A percentile compares a stretch with the other conserved stretches of the same genome.
Conservation (phyloP, 2,113 vertebrate genomes). For the Pantherophis guttatus region DNA sequence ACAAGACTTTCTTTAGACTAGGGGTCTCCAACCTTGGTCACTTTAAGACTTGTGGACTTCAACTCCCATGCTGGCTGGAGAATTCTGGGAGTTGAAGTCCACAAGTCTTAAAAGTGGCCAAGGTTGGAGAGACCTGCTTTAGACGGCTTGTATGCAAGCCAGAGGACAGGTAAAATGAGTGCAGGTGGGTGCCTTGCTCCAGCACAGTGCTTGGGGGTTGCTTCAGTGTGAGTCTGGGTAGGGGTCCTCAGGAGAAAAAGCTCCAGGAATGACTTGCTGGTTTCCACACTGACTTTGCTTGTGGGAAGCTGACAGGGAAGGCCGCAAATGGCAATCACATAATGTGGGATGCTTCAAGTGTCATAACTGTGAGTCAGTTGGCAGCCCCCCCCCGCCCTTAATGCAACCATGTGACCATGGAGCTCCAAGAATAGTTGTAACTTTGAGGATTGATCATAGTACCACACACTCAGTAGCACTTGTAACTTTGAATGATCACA, state of each 20-base stretch:
- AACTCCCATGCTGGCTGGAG: too few species aligned
- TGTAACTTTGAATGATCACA: background rate
- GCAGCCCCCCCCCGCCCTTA: background rate
- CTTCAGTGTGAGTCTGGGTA: background rate
- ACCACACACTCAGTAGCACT: background rate
- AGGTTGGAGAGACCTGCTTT: background rate
- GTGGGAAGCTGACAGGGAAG: background rate
- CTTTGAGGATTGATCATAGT: background rate
- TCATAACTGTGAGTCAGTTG: background rate
- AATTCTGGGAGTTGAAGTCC: too few species aligned
- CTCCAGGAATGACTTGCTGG: background rate
- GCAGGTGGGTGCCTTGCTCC: background rate
- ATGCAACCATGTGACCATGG: background rate
- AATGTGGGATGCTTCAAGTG: background rate
- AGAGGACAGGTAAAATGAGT: background rate
- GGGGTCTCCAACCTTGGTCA: too few species aligned
- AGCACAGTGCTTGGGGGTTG: background rate
- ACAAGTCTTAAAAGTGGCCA: too few species aligned
- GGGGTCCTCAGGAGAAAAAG: background rate
- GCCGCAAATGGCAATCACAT: background rate
- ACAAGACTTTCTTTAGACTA: background rate
- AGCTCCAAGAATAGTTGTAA: background rate
- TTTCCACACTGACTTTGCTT: background rate
- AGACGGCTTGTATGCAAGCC: background rate
- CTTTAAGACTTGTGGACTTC: too few species aligned